Evolutionary conservation across 2,113 vertebrate species (phyloP), one percentile per base, ranked within the genome.

Genomic region (Gambusia holbrooki): DNA sequence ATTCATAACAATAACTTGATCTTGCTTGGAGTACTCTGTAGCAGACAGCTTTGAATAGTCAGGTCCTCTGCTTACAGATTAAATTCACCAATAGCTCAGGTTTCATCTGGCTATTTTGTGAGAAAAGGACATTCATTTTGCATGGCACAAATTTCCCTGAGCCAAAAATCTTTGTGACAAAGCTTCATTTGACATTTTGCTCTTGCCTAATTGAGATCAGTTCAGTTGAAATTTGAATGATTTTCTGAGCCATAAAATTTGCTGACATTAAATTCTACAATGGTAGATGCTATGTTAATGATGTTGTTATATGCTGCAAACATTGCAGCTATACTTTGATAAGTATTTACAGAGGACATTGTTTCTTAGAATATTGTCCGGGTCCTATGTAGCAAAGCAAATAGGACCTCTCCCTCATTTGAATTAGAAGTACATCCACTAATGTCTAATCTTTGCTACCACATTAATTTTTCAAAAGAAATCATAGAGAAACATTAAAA

Each of bases 371-470:
- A 42, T 42, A 42, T 42, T 42, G 40, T 42, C 14, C 14, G 4
- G 4, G 51, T 58, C 22, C 51, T 54, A 9, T 19, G 19, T 1
- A 54, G 22, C 51, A 25, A 54, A 25, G 51, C 7, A n/a, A 25
- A 25, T 25, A 25, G 22, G 22, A n/a, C 8, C 19, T 54, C 7
- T 25, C 22, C 51, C 3, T 10, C 51, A 22, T 54, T 19, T 54
- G 19, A 54, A 54, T 54, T 58, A 58, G 25, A 58, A n/a, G 5
- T 58, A 5, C 15, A 32, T 19, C 62, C 62, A 32, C 28, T 62
- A 65, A 73, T 17, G 29, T 58, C 40, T 66, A 30, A 29, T 10
- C 35, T 37, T 72, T 71, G 45, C 51, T 42, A 77, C 58, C 54
- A 71, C 51, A 71, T 37, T 54, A 2, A 51, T 32, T 30, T 48